Evolutionary conservation across 2,888 invertebrate species (phyloP), one percentile per base, ranked within the genome.

Genomic region (Hirtodrosophila cameraria): DNA sequence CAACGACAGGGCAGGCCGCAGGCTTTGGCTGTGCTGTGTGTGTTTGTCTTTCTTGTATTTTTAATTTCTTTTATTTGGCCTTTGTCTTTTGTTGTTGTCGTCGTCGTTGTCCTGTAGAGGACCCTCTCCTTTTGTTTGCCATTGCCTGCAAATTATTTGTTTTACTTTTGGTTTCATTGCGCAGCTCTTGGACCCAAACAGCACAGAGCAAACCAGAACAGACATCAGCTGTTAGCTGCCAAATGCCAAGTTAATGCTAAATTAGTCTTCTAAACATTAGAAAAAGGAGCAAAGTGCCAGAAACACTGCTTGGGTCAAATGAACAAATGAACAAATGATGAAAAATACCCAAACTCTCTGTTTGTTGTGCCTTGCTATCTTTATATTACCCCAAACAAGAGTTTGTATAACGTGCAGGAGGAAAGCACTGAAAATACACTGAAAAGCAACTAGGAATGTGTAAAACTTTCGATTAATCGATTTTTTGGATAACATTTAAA

Each of bases 201-300:
- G n/a, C 38, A 25, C 27, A 35, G 20, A 16, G 33, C n/a, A n/a
- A n/a, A 58, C 30, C 20, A 55, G 42, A 53, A 20, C 50, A 65
- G 50, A 50, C 49, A 53, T 53, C 36, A 45, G 42, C 43, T 46
- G 33, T 45, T 41, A 59, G 49, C 64, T 73, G 67, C 50, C 72
- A 64, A 79, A 66, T 59, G 80, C 87, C 86, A 75, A 83, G 68
- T 86, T 86, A 76, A 76, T 86, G 86, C 77, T 68, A 74, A 83
- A 83, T 63, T 74, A 77, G 75, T 54, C 36, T 46, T 58, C 39
- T 59, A 52, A 35, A 36, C 12, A 53, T 54, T 20, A 30, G 31
- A 64, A 38, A 11, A 7, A 15, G 8, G 4, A 6, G 3, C 8
- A 13, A 27, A 7, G 18, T 8, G 13, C 3, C 2, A 4, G 8